Evolutionary conservation across 2,888 invertebrate species (phyloP), one percentile per base, ranked within the genome.

Genomic region (Odontocerum albicorne): DNA sequence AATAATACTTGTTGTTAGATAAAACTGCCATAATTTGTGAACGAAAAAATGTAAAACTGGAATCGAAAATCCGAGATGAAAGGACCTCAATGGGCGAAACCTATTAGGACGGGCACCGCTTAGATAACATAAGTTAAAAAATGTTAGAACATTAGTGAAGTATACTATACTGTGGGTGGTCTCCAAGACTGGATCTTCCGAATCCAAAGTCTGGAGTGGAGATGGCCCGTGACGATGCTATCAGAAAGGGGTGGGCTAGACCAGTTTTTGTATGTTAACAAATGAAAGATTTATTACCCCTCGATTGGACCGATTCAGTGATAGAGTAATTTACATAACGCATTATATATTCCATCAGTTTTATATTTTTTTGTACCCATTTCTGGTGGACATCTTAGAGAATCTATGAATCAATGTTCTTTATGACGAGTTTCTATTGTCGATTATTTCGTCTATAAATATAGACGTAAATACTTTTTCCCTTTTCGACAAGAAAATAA

Each of bases 111-210:
- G 47, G 47, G n/a, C 21, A n/a, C 12, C n/a, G 38, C 35, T 4
- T 13, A 47, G 45, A 45, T 45, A 47, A 46, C 33, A 47, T 27
- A 47, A 36, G 45, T 15, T 33, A 35, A 47, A 47, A 46, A 21
- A 15, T 47, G 43, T 43, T 16, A 6, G 43, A 35, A 20, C 38
- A 36, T 46, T 46, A 46, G 46, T 12, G 13, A 31, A 4, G n/a
- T n/a, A n/a, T n/a, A n/a, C n/a, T n/a, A n/a, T 45, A 8, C 8
- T 20, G 16, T 31, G 45, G 45, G 45, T 45, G 45, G 45, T 45
- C 45, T 20, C 7, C n/a, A 27, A 27, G 27, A 27, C 10, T 7
- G 27, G 27, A 10, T 10, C 10, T 6, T 27, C 27, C 27, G 27
- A 27, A 10, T 27, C 4, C 27, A 7, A 27, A 27, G 27, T 10